Conservation (phyloP, 1,140 invertebrate genomes). For the Trissolcus basalis region DNA sequence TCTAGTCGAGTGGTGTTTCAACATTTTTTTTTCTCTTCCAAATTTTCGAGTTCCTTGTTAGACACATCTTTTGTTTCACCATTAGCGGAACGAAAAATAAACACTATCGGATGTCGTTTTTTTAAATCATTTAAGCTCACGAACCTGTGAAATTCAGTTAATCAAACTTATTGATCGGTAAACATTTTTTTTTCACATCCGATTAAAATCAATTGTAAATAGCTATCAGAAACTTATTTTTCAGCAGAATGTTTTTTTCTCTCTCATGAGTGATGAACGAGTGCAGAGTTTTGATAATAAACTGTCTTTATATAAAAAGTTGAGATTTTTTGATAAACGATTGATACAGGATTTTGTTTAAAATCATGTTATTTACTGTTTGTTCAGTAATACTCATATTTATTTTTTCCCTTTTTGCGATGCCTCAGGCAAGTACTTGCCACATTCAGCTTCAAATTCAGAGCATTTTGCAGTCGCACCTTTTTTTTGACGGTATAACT, state of each 20-base stretch:
- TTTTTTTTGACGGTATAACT: neutral
- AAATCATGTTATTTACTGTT: constrained; percentile 40
- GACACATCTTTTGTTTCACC: constrained; percentile 13
- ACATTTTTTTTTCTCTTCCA: constrained; percentile 13
- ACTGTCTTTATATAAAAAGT: neutral
- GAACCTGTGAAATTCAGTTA: neutral
- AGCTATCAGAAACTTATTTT: too few relatives aligned
- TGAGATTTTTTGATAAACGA: neutral
- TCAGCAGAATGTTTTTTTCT: too few relatives aligned
- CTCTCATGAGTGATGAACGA: neutral
- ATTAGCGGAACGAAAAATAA: constrained; percentile 7
- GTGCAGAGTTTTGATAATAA: neutral
- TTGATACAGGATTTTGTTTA: constrained; percentile 3
- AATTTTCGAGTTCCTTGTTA: constrained; percentile 22
- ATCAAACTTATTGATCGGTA: too few relatives aligned
- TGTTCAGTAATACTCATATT: constrained; percentile 55
- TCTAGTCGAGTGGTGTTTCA: constrained; percentile 30
- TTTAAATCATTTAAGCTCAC: neutral
- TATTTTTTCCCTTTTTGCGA: constrained; percentile 44
- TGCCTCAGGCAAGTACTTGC: constrained; percentile 45
- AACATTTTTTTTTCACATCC: too few relatives aligned
- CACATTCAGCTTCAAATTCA: constrained; percentile 40
- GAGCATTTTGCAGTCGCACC: constrained; percentile 32
- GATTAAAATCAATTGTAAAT: too few relatives aligned
- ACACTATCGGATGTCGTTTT: neutral